A percentile compares a stretch with the other conserved stretches of the same genome.
Conservation (phyloP, 1,140 invertebrate genomes). For the Physella acuta region DNA sequence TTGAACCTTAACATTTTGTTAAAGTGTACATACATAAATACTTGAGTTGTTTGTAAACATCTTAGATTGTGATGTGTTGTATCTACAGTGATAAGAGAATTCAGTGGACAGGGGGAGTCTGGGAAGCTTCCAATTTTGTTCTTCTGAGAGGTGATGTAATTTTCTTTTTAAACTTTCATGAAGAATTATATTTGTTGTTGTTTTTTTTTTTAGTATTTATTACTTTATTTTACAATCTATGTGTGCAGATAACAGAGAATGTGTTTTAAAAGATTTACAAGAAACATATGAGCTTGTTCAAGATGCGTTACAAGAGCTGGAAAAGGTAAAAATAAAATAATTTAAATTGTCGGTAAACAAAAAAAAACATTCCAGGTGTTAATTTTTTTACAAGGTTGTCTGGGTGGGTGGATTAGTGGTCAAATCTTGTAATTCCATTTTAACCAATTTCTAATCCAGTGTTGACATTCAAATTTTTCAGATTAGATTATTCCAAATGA, state of each 20-base stretch:
- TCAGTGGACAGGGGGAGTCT: slow-evolving; percentile 18
- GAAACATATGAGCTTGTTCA: slow-evolving; percentile 12
- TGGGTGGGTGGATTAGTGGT: background rate
- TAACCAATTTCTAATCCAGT: background rate
- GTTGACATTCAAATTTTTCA: background rate
- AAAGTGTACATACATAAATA: no score
- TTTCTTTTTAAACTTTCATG: background rate
- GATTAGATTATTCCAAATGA: background rate
- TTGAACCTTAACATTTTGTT: no score
- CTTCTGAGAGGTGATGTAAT: slow-evolving; percentile 8
- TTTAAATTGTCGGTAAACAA: no score
- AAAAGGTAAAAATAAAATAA: slow-evolving; percentile 11
- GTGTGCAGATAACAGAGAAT: slow-evolving; percentile 17
- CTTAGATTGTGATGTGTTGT: no score
- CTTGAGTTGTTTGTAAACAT: no score
- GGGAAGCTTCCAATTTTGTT: slow-evolving; percentile 11
- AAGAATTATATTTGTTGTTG: background rate
- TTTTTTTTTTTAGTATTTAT: background rate
- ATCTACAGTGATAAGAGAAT: background rate
- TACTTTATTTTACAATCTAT: background rate
- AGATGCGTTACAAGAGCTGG: slow-evolving; percentile 21
- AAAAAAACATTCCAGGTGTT: background rate
- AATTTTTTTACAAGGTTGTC: background rate
- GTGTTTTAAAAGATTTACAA: background rate
- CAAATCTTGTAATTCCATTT: background rate